phyloP scores from a whole-genome alignment of 2,888 invertebrate species.

The Julus scandinavius region DNA sequence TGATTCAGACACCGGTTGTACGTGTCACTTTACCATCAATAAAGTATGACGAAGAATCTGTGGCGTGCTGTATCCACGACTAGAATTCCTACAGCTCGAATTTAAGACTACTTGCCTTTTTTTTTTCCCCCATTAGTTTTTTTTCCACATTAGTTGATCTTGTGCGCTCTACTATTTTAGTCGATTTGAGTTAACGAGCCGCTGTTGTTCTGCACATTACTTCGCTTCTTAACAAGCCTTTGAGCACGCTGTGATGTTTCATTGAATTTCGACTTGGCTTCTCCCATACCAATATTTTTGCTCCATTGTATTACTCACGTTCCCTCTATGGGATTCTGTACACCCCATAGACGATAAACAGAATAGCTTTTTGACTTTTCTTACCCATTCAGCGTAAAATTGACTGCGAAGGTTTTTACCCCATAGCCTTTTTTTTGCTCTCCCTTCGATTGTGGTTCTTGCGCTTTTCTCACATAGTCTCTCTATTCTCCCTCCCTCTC shows the following conservation, averaged over 20 bases:
- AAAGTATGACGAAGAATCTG: not conserved
- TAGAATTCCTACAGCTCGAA: not conserved
- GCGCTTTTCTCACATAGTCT: not conserved
- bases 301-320: not conserved
- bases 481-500: not conserved
- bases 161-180: not conserved
- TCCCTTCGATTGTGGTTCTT: not conserved
- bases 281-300: constrained; percentile 8
- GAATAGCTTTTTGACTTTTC: constrained; percentile 39
- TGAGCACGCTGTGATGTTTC: not conserved
- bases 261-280: not conserved
- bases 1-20: not conserved
- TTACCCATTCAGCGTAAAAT: constrained; percentile 42
- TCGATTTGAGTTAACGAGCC: constrained; percentile 12
- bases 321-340: not conserved
- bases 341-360: constrained; percentile 38
- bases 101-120: not conserved
- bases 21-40: not conserved
- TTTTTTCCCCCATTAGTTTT: not conserved
- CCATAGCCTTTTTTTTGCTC: not conserved
- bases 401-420: constrained; percentile 39
- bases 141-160: not conserved
- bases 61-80: not conserved
- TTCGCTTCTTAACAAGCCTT: constrained; percentile 33
- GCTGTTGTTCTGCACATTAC: not conserved